Evolutionary conservation across 1,140 invertebrate genomes (phyloP).

Genomic region (Cydia fagiglandana): DNA sequence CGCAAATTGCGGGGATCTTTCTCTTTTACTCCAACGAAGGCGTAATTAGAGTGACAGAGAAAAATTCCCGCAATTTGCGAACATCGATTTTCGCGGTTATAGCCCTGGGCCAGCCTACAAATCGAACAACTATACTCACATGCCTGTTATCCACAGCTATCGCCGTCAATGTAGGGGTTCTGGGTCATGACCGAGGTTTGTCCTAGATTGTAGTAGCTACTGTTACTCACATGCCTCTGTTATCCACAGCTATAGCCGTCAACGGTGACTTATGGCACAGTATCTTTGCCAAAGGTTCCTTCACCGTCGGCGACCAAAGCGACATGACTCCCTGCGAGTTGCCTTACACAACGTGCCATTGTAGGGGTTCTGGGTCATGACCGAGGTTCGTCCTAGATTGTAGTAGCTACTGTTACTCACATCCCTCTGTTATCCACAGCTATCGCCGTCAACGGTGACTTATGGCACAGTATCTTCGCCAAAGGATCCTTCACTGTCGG

Average conservation of each 20-base stretch:
- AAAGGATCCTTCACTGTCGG: slow-evolving; percentile 93
- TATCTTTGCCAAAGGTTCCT: slow-evolving; percentile 93
- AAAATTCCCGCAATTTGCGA: too few relatives aligned
- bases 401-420: slow-evolving; percentile 75
- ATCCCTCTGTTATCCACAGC: slow-evolving; percentile 91
- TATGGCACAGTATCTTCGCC: slow-evolving; percentile 95
- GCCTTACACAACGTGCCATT: slow-evolving; percentile 96
- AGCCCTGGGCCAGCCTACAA: too few relatives aligned
- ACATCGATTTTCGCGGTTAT: too few relatives aligned
- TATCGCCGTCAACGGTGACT: slow-evolving; percentile 87
- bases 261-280: slow-evolving; percentile 93
- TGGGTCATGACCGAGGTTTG: slow-evolving; percentile 92
- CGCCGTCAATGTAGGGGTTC: slow-evolving; percentile 93
- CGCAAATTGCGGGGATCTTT: too few relatives aligned
- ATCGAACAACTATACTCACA: too few relatives aligned
- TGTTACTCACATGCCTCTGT: slow-evolving; percentile 86
- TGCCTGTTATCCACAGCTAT: too few relatives aligned
- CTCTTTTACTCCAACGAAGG: too few relatives aligned
- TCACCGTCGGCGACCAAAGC: slow-evolving; percentile 96
- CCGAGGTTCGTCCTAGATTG: slow-evolving; percentile 83
- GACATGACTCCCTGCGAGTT: slow-evolving; percentile 95
- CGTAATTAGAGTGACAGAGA: too few relatives aligned
- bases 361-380: slow-evolving; percentile 96
- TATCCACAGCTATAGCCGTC: slow-evolving; percentile 90
- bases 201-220: slow-evolving; percentile 69